Evolutionary conservation across 2,888 invertebrate species (phyloP).

Genomic region (Pristionchus fissidentatus): DNA sequence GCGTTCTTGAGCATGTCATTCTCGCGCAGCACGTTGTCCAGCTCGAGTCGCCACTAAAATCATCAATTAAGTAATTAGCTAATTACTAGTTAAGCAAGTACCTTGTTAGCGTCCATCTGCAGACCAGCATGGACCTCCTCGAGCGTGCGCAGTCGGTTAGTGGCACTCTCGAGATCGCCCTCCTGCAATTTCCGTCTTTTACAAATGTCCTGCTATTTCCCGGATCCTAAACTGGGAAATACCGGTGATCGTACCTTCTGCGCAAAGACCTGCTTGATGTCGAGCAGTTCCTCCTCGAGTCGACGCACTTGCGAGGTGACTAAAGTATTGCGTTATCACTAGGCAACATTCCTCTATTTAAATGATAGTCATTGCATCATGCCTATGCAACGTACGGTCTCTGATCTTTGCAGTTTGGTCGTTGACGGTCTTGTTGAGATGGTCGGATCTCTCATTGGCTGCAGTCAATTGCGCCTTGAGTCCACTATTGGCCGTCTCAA

Average conservation of each 20-base stretch:
- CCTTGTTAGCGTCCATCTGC: constrained; percentile 64
- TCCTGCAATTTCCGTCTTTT: no score
- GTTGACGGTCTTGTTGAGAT: constrained; percentile 71
- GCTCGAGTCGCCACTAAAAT: constrained; percentile 58
- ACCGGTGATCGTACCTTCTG: constrained; percentile 56
- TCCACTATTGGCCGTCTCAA: constrained; percentile 70
- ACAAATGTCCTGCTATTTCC: no score
- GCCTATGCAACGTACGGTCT: constrained; percentile 71
- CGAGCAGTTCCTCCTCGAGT: constrained; percentile 73
- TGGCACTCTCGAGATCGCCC: constrained; percentile 69
- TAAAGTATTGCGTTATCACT: constrained; percentile 49
- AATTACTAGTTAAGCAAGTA: background rate
- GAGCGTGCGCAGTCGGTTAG: constrained; percentile 66
- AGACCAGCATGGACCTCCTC: constrained; percentile 70
- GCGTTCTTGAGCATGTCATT: constrained; percentile 67
- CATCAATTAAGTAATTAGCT: background rate
- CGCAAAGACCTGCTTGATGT: constrained; percentile 61
- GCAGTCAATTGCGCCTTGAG: constrained; percentile 72
- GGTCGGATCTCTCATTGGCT: constrained; percentile 68
- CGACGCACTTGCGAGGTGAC: constrained; percentile 71
- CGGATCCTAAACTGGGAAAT: no score
- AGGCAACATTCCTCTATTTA: background rate
- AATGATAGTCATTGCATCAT: no score
- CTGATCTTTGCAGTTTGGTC: constrained; percentile 72
- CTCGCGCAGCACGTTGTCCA: constrained; percentile 65